phyloP scores from a whole-genome alignment of 2,113 vertebrate genomes.

The Nyctibius bracteatus region DNA sequence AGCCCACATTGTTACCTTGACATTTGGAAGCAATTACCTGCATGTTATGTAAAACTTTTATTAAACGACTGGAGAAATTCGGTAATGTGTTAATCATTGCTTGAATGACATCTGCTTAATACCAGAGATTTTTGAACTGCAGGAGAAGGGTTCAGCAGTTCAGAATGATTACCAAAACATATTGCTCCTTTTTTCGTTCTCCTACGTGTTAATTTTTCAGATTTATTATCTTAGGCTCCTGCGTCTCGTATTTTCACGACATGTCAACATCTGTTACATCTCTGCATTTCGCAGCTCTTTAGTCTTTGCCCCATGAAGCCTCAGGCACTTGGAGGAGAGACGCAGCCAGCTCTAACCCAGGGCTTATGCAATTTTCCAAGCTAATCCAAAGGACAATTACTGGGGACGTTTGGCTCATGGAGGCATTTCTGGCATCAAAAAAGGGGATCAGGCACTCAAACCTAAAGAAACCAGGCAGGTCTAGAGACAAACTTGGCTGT shows the following conservation, averaged over 20 bases:
- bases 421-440: background rate
- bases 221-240: slow-evolving; percentile 53
- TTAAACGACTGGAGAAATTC: slow-evolving; percentile 50
- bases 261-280: slow-evolving; percentile 27
- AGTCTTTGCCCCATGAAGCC: background rate
- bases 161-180: slow-evolving; percentile 66
- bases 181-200: slow-evolving; percentile 44
- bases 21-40: slow-evolving; percentile 72
- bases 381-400: background rate
- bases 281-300: background rate
- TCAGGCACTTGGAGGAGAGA: background rate
- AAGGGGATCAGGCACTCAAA: background rate
- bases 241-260: background rate
- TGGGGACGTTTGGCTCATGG: background rate
- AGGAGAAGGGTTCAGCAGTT: slow-evolving; percentile 13
- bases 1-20: slow-evolving; percentile 23
- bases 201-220: slow-evolving; percentile 55
- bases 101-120: slow-evolving; percentile 60
- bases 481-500: background rate
- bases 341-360: background rate
- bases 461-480: background rate
- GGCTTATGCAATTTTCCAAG: background rate
- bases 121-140: background rate
- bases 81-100: slow-evolving; percentile 61
- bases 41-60: slow-evolving; percentile 43